Conservation (phyloP, 2,113 vertebrate genomes). For the Macquaria australasica region DNA sequence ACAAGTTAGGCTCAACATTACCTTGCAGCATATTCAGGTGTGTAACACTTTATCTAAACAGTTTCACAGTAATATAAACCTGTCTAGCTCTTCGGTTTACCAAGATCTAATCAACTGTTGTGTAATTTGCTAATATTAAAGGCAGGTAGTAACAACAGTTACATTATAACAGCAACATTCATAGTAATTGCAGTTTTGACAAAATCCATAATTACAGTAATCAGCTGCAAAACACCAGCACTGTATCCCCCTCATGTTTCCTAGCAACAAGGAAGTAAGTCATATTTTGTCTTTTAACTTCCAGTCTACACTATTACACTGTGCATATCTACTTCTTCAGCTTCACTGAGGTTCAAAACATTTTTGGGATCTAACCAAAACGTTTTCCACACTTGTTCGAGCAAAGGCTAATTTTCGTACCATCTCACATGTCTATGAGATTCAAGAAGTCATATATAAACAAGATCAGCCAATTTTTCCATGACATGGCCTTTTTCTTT, state of each 20-base stretch:
- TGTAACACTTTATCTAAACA: background rate
- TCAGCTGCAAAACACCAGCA: background rate
- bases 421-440: background rate
- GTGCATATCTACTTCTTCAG: background rate
- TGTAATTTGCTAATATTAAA: background rate
- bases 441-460: background rate
- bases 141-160: background rate
- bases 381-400: too few species aligned
- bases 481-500: background rate
- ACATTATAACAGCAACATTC: background rate
- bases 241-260: background rate
- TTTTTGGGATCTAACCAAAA: background rate
- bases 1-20: constrained; percentile 4
- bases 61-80: background rate
- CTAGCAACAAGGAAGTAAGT: background rate
- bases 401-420: too few species aligned
- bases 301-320: background rate
- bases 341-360: background rate
- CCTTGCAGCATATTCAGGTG: background rate
- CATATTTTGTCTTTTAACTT: background rate
- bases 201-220: background rate
- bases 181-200: background rate
- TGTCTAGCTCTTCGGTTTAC: background rate
- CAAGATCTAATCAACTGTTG: background rate
- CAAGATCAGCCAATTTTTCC: background rate